Base-by-base conservation (phyloP, 23 tunicate species). In the Diplosoma virens region DNA sequence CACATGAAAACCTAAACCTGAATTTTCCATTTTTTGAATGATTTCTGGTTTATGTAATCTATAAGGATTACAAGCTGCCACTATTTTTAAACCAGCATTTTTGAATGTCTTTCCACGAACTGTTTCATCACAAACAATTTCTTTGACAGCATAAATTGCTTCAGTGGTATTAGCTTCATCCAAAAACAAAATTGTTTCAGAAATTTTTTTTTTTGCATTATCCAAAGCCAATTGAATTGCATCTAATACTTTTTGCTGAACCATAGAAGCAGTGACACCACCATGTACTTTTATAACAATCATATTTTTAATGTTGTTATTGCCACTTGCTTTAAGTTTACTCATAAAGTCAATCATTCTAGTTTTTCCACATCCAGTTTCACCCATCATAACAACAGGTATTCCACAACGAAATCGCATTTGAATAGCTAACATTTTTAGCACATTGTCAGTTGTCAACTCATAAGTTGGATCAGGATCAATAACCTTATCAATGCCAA, bases 91-190 rank as follows among this genome's bases (percentile, higher is more conserved):
- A 28, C 78, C 74, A 25, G 87, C n/a, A 26, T 75, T 73, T 18
- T 59, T 24, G 28, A 82, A 82, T 25, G 74, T 20, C n/a, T 41
- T 60, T 21, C 87, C 87, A 37, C 75, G 71, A 0, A 82, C 74
- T 4, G 81, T 75, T 36, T 7, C 32, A 45, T 82, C 87, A 75
- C 87, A 82, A 26, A 82, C 80, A 25, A 82, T 73, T 82, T 82
- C 87, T 41, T 82, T 82, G 63, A 82, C 74, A 20, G 87, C 87
- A 75, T 82, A 82, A 23, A 82, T 82, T n/a, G 87, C 80, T 26
- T 47, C 74, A 26, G 86, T 82, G 21, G 87, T 82, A 64, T 82
- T 82, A 0, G 87, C 87, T 75, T 82, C 87, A 82, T 82, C 87
- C 65, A 73, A 34, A 60, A 82, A 82, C 1, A 82, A 31, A 4